Conservation (phyloP, 2,113 vertebrate species). For the Typhlomys cinereus region DNA sequence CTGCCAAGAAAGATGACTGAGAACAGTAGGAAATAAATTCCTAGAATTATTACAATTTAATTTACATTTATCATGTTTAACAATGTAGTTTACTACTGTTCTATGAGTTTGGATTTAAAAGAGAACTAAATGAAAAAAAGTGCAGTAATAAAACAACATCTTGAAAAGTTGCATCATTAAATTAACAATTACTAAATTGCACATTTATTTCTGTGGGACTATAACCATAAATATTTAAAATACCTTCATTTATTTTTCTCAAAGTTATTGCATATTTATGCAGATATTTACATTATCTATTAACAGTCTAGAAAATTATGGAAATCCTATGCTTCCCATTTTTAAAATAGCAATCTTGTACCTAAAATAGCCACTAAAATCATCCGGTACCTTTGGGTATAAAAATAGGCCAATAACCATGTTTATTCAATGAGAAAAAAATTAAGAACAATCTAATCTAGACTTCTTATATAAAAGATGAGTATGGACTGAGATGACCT, state of each 20-base stretch:
- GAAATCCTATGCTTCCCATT: conserved; percentile 2
- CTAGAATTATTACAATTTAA: conserved; percentile 37
- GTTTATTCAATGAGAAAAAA: not conserved
- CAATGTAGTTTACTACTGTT: not conserved
- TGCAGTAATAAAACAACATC: not conserved
- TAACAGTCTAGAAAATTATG: conserved; percentile 1
- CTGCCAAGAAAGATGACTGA: not conserved
- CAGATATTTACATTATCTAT: not conserved
- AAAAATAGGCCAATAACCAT: not conserved
- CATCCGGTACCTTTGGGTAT: not conserved
- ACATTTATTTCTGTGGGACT: not conserved
- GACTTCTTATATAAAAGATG: conserved; percentile 16
- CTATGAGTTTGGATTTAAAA: not conserved
- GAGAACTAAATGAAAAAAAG: conserved; percentile 3
- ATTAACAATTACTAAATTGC: conserved; percentile 26
- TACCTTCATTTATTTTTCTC: not conserved
- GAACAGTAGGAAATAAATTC: not conserved
- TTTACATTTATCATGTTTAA: conserved; percentile 19
- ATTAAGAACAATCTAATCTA: conserved; percentile 1
- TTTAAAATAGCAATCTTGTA: conserved; percentile 42
- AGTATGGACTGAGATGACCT: not conserved
- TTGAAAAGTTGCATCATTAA: conserved; percentile 21
- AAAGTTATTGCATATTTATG: conserved; percentile 14
- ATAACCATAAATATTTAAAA: conserved; percentile 41
- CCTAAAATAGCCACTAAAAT: conserved; percentile 17